A percentile compares a stretch with the other conserved stretches of the same genome.
These are phyloP conservation scores for Callipepla californica DNA, from an alignment of 2,113 vertebrate species.

Conservation along the genomic window DNA sequence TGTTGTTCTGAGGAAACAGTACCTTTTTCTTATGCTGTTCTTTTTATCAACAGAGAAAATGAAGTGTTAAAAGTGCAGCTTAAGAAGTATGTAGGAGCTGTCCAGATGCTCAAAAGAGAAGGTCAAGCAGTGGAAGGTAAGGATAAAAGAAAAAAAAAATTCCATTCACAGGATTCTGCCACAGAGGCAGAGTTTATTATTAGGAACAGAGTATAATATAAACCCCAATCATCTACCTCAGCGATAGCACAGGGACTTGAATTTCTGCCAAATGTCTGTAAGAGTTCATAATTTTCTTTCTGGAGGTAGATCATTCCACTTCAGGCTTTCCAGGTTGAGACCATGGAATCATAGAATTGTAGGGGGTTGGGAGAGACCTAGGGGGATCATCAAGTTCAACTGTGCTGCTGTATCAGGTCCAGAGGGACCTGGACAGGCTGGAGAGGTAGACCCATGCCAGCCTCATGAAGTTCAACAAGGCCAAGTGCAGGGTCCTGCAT, in stretches of 20 bases:
- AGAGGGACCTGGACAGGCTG: too few species aligned
- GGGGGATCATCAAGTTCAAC: too few species aligned
- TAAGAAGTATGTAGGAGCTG: constrained; percentile 98
- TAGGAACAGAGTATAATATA: not conserved
- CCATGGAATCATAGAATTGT: too few species aligned
- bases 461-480: too few species aligned
- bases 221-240: not conserved
- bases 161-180: not conserved
- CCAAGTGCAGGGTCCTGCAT: too few species aligned
- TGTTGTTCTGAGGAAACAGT: not conserved
- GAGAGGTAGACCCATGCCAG: too few species aligned
- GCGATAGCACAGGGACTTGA: not conserved
- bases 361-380: too few species aligned
- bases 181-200: not conserved
- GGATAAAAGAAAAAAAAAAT: not conserved
- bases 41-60: constrained; percentile 88
- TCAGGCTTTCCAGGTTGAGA: not conserved
- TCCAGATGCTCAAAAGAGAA: constrained; percentile 99
- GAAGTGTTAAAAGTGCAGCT: constrained; percentile 98
- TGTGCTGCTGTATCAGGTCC: too few species aligned
- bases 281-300: not conserved
- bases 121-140: constrained; percentile 90
- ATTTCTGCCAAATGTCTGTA: not conserved
- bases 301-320: not conserved
- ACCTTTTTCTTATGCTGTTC: constrained; percentile 26